Conservation (phyloP, 2,113 vertebrate genomes). For the Triplophysa siluroides region DNA sequence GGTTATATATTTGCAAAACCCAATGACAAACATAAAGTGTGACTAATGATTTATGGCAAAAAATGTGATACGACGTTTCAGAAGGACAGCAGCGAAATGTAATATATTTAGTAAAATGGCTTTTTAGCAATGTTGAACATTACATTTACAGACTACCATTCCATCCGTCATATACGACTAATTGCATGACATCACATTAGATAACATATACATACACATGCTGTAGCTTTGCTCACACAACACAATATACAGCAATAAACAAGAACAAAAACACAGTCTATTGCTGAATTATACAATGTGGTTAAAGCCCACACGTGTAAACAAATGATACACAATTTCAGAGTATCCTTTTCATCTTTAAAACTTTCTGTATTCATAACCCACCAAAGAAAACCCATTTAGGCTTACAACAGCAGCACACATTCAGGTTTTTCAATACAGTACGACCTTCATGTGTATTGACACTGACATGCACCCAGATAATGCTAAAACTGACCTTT, state of each 20-base stretch:
- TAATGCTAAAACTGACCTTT: background rate
- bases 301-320: slow-evolving; percentile 19
- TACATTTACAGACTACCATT: slow-evolving; percentile 4
- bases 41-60: too few species aligned
- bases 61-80: too few species aligned
- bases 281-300: slow-evolving; percentile 1
- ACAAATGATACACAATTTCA: background rate
- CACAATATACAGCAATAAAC: slow-evolving; percentile 8
- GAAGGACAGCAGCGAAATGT: too few species aligned
- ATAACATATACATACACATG: background rate
- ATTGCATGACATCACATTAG: background rate
- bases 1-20: too few species aligned
- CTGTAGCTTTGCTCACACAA: slow-evolving; percentile 11
- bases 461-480: background rate
- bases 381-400: background rate
- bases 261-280: background rate
- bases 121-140: background rate
- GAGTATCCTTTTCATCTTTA: background rate
- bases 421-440: background rate
- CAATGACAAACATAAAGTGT: too few species aligned
- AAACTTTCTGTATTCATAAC: too few species aligned
- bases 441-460: background rate
- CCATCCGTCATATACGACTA: background rate
- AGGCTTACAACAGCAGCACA: background rate
- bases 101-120: background rate